Evolutionary conservation across 2,113 vertebrate genomes (phyloP).

Genomic region (Dermatemys mawii): DNA sequence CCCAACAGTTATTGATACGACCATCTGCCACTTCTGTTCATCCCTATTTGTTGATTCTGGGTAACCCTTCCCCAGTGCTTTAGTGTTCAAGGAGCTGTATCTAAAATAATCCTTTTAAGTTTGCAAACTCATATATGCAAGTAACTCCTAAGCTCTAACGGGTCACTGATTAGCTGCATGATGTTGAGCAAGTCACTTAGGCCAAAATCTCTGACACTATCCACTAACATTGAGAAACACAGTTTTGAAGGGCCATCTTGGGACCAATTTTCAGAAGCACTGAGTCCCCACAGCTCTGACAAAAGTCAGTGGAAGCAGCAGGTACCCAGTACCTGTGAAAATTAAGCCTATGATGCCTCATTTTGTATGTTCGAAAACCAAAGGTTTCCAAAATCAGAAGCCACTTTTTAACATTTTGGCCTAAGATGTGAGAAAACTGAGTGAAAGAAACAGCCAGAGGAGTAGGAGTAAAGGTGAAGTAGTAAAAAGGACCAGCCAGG

Average conservation of each 20-base stretch:
- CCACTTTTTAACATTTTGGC: background rate
- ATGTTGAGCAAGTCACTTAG: background rate
- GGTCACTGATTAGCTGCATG: background rate
- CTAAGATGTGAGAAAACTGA: background rate
- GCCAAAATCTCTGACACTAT: background rate
- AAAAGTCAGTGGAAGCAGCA: background rate
- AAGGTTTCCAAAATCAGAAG: background rate
- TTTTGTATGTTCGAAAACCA: background rate
- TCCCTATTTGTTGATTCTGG: background rate
- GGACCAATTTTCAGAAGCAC: background rate
- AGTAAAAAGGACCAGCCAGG: background rate
- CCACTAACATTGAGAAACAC: background rate
- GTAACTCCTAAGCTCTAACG: background rate
- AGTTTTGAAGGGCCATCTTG: background rate
- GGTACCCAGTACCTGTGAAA: background rate
- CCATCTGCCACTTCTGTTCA: background rate
- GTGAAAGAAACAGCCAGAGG: background rate
- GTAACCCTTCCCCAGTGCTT: background rate
- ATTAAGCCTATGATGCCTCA: background rate
- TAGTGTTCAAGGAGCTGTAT: background rate
- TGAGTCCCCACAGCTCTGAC: background rate
- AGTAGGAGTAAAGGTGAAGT: rapidly evolving
- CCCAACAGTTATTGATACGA: background rate
- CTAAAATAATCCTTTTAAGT: background rate
- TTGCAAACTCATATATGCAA: background rate